Evolutionary conservation across 2,888 invertebrate genomes (phyloP).

Genomic region (Branchipolynoe longqiensis): DNA sequence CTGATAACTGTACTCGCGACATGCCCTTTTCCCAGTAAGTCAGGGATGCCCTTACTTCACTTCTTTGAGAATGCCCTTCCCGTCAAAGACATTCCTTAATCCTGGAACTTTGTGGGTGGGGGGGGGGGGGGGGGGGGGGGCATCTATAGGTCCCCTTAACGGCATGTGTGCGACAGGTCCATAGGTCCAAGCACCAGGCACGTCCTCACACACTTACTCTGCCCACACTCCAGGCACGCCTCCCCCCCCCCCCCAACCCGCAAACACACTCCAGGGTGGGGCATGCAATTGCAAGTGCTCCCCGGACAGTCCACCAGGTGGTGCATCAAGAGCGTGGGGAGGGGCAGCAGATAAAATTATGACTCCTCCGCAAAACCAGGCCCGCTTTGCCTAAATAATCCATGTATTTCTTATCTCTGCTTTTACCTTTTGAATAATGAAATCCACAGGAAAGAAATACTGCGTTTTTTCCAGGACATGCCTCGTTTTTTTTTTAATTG

Average conservation of each 20-base stretch:
- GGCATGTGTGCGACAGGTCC: too few relatives aligned
- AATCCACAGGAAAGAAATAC: slow-evolving; percentile 40
- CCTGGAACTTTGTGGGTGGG: too few relatives aligned
- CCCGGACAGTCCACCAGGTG: slow-evolving; percentile 15
- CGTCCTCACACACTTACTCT: too few relatives aligned
- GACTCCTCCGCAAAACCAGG: not conserved
- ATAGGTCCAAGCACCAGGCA: too few relatives aligned
- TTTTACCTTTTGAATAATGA: slow-evolving; percentile 49
- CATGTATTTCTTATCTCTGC: slow-evolving; percentile 24
- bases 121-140: too few relatives aligned
- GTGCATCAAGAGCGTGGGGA: not conserved
- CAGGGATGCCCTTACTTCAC: too few relatives aligned
- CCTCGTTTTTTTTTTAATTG: not conserved
- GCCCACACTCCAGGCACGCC: not conserved
- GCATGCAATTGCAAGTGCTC: not conserved
- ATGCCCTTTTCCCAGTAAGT: too few relatives aligned
- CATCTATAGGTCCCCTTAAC: too few relatives aligned
- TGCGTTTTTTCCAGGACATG: not conserved
- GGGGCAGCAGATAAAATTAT: slow-evolving; percentile 16
- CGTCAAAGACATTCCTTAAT: too few relatives aligned
- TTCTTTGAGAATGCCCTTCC: too few relatives aligned
- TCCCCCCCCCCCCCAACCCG: not conserved
- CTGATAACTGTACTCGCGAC: too few relatives aligned
- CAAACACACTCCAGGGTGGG: not conserved
- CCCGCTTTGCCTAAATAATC: slow-evolving; percentile 38